Conservation (phyloP, 1,140 invertebrate species). For the Mycetomoellerius zeteki region DNA sequence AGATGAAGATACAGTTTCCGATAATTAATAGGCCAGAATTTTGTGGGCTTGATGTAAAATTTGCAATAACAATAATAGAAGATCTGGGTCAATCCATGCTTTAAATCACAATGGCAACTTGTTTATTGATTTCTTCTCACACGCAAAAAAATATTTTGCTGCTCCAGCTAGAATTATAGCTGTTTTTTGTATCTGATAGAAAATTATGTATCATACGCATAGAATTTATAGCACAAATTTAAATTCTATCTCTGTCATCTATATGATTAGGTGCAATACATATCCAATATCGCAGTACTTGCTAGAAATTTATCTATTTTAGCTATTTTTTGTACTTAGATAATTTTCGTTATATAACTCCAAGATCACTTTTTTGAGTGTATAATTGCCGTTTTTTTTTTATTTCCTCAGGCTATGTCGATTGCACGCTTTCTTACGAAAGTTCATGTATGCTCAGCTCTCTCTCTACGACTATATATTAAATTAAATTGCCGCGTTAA, state of each 20-base stretch:
- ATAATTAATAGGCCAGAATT: neutral
- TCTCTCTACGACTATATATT: conserved; percentile 23
- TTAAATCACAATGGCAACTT: neutral
- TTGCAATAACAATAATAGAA: conserved; percentile 1
- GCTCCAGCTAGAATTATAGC: too few species aligned
- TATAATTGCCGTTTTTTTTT: neutral
- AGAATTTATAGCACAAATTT: too few species aligned
- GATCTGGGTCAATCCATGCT: neutral
- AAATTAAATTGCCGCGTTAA: conserved; percentile 29
- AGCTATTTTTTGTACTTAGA: too few species aligned
- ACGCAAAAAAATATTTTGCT: too few species aligned
- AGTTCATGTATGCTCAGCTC: neutral
- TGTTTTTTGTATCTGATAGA: too few species aligned
- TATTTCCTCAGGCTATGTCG: neutral
- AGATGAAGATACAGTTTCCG: conserved; percentile 2
- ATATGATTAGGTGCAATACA: too few species aligned
- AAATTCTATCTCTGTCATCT: too few species aligned
- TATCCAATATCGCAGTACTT: too few species aligned
- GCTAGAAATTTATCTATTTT: too few species aligned
- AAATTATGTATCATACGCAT: too few species aligned
- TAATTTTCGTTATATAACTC: too few species aligned
- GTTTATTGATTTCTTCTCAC: neutral
- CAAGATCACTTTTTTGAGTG: too few species aligned
- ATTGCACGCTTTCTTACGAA: neutral
- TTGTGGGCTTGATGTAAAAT: conserved; percentile 11